Conservation (phyloP, 2,113 vertebrate genomes). For the Apodemus speciosus region DNA sequence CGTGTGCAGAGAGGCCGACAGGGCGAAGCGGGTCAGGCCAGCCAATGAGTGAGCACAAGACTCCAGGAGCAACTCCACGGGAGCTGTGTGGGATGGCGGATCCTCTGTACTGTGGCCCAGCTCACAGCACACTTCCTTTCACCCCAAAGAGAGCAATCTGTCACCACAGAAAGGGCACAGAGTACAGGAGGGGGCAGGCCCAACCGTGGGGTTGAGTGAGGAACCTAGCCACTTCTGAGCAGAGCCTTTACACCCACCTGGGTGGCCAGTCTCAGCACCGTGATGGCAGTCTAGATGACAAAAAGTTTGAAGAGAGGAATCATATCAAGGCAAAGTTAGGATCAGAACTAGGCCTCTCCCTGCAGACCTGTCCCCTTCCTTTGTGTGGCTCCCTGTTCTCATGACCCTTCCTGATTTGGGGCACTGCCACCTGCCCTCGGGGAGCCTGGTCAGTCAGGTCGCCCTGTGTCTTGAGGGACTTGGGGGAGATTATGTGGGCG, state of each 20-base stretch:
- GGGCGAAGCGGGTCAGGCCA: not conserved
- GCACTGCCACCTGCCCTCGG: not conserved
- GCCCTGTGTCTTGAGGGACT: not conserved
- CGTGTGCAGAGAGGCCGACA: not conserved
- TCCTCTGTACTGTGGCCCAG: not conserved
- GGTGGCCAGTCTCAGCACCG: not conserved
- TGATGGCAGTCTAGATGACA: not conserved
- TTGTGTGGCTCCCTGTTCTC: not conserved
- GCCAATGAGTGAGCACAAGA: not conserved
- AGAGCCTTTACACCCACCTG: not conserved
- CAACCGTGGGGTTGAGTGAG: not conserved
- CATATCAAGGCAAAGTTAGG: not conserved
- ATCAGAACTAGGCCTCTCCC: not conserved
- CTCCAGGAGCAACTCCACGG: not conserved
- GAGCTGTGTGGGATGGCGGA: not conserved
- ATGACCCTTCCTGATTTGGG: not conserved
- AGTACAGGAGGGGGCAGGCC: not conserved
- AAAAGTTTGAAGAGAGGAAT: not conserved
- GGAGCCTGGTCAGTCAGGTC: not conserved
- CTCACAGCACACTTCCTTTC: constrained; percentile 18
- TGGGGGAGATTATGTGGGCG: not conserved
- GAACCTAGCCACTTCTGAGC: not conserved
- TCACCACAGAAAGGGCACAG: not conserved
- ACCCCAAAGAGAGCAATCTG: not conserved
- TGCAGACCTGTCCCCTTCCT: not conserved